Percentiles rank a stretch among this genome's conserved stretches.
These are phyloP conservation scores for Diprion similis DNA, from an alignment of 1,140 invertebrate species.

Conservation along the genomic window DNA sequence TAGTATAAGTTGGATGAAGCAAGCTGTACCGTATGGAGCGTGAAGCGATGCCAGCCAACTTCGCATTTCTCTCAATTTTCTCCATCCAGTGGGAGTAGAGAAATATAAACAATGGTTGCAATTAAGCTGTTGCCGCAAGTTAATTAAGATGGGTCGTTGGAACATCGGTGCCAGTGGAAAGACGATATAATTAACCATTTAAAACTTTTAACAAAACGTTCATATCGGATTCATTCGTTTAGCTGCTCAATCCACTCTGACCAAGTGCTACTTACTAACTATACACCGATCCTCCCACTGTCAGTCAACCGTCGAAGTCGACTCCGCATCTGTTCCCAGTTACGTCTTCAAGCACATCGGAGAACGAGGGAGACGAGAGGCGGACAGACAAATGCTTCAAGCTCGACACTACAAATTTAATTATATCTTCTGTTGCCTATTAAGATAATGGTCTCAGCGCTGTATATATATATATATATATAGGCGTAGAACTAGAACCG, in stretches of 20 bases:
- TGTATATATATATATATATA: no score
- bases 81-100: no score
- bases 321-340: background rate
- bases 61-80: no score
- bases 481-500: background rate
- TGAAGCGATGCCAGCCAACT: no score
- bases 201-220: background rate
- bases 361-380: background rate
- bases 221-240: background rate
- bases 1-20: no score
- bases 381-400: background rate
- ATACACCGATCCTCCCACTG: background rate
- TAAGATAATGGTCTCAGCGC: slow-evolving; percentile 37
- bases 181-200: no score
- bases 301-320: background rate
- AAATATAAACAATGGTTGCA: no score
- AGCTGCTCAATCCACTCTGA: background rate
- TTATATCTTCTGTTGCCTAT: slow-evolving; percentile 31
- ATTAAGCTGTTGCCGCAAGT: no score
- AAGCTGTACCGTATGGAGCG: no score
- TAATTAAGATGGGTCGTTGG: no score
- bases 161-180: no score
- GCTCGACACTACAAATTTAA: background rate
- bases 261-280: background rate
- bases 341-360: background rate